These are phyloP conservation scores for Rapana venosa DNA, from an alignment of 2,888 invertebrate genomes.

Conservation along the genomic window DNA sequence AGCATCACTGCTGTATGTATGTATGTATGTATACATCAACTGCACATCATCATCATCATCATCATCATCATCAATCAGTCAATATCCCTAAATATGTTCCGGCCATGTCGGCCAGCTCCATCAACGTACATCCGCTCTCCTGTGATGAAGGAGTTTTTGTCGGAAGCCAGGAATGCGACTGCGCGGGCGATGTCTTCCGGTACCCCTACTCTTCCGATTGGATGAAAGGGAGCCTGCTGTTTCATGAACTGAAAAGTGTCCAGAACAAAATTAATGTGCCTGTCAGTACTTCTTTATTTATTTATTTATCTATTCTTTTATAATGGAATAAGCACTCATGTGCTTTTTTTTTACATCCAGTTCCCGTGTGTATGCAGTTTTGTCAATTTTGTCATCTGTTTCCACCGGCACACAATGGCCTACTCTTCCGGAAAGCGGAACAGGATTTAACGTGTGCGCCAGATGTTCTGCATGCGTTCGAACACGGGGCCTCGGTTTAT, in stretches of 20 bases:
- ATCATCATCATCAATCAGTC: too few relatives aligned
- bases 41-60: too few relatives aligned
- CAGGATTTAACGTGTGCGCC: too few relatives aligned
- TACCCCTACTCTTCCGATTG: not conserved
- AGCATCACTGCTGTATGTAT: too few relatives aligned
- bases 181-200: slow-evolving; percentile 12
- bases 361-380: too few relatives aligned
- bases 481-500: too few relatives aligned
- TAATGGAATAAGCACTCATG: not conserved
- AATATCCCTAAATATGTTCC: not conserved
- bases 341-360: too few relatives aligned
- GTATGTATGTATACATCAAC: too few relatives aligned
- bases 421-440: too few relatives aligned
- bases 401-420: too few relatives aligned
- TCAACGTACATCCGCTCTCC: not conserved
- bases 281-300: not conserved
- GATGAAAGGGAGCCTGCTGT: not conserved
- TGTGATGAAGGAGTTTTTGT: slow-evolving; percentile 12
- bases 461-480: too few relatives aligned
- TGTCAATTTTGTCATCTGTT: too few relatives aligned
- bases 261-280: not conserved
- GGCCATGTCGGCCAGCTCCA: not conserved
- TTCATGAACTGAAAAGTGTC: slow-evolving; percentile 12
- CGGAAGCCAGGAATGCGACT: slow-evolving; percentile 21
- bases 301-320: not conserved